Evolutionary conservation across 2,113 vertebrate species (phyloP), one percentile per base, ranked within the genome.

Genomic region (Andinoacara biseriatus): DNA sequence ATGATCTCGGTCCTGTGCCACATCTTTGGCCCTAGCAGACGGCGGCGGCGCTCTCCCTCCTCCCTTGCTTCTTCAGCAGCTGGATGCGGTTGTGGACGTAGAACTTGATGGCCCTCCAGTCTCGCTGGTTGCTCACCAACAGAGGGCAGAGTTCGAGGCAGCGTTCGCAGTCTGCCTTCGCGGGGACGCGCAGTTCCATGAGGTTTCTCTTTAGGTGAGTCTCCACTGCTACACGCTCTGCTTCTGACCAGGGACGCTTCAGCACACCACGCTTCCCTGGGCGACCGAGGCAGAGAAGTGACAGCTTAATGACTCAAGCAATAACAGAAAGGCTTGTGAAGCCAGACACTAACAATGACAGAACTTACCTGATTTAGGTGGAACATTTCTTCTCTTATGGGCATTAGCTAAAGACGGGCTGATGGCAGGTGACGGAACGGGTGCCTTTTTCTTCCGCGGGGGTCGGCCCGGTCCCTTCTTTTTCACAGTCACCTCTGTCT

Each of bases 31-130:
- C 57, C 84, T 94, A 95, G 77, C 92, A 94, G 82, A 94, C 82
- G 0, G 90, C 58, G 2, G 93, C 90, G 0, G 90, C 91, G 7
- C 88, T 91, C 57, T 95, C 94, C 84, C 94, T 84, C 56, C 94
- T 86, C 13, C 92, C 93, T 84, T 95, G 95, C 89, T 96, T 96
- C 90, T 94, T 96, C 46, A 96, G 93, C 63, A 96, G 91, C 88
- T 96, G 95, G 78, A 96, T 96, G 84, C 95, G 95, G 87, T 96
- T 96, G 93, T 96, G 95, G 72, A 95, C 95, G 57, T 96, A 96
- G 80, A 96, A 96, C 90, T 96, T 96, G 91, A 96, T 96, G 1
- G 95, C 92, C 62, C 95, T 89, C 95, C 96, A 96, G 94, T 96
- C 95, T 8, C 96, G 93, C 83, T 95, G 94, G 88, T 96, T 96